Percentiles rank a stretch among this genome's conserved stretches.
These are phyloP conservation scores for Cephus sareptanus DNA, from an alignment of 2,888 invertebrate genomes.

Conservation along the genomic window DNA sequence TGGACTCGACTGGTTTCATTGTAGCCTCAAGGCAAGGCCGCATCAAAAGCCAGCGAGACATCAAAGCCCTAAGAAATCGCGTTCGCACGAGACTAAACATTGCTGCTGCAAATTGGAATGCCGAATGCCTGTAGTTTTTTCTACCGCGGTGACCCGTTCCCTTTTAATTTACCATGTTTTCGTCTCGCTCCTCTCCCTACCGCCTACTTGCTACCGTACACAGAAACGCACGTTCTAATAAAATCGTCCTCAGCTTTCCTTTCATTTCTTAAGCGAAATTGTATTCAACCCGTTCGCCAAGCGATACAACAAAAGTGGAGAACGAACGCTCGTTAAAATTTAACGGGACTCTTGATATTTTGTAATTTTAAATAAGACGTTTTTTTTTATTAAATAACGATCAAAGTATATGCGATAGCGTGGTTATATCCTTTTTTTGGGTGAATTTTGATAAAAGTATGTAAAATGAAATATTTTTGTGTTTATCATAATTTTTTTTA, in stretches of 20 bases:
- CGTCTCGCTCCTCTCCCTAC: not conserved
- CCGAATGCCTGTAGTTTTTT: not conserved
- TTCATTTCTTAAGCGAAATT: not conserved
- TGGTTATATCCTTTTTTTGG: not conserved
- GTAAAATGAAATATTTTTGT: not conserved
- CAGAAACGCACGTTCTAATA: not conserved
- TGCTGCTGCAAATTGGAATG: not conserved
- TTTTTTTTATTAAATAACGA: not conserved
- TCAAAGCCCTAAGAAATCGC: not conserved
- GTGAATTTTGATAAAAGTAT: too few relatives aligned
- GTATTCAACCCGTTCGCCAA: not conserved
- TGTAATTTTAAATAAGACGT: not conserved
- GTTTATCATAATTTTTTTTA: not conserved
- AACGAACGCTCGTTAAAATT: conserved; percentile 2
- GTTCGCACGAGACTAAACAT: not conserved
- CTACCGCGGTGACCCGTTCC: not conserved
- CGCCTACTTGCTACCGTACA: not conserved
- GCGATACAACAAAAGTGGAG: not conserved
- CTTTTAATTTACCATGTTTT: not conserved
- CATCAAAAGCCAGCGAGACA: not conserved
- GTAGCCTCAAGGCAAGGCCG: not conserved
- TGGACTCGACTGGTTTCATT: not conserved
- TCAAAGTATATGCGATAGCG: not conserved
- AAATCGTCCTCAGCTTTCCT: not conserved
- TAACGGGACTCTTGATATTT: not conserved